Percentiles rank a stretch among this genome's conserved stretches.
phyloP scores from a whole-genome alignment of 2,113 vertebrate genomes.

The Antigone vipio region DNA sequence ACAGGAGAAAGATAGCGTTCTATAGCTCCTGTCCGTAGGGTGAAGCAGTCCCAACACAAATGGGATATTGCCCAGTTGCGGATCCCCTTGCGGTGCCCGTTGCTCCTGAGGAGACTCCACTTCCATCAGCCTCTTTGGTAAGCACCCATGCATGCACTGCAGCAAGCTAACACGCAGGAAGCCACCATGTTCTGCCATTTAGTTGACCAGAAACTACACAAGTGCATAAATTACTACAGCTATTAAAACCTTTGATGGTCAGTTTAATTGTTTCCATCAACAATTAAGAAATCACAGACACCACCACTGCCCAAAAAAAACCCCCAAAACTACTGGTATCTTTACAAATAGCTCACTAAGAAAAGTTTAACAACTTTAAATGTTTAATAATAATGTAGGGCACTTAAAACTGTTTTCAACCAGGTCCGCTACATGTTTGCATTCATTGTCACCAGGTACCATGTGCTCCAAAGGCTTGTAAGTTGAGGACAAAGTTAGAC shows the following conservation, averaged over 20 bases:
- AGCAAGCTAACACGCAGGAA: neutral
- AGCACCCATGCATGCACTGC: accelerated
- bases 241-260: neutral
- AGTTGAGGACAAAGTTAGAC: neutral
- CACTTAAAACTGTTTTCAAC: neutral
- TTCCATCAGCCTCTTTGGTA: neutral
- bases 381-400: neutral
- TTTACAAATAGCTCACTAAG: neutral
- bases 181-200: neutral
- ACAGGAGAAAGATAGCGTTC: neutral
- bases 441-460: neutral
- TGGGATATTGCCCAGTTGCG: accelerated
- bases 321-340: neutral
- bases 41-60: neutral
- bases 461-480: neutral
- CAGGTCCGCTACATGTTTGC: neutral
- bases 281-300: neutral
- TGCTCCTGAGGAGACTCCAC: neutral
- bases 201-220: neutral
- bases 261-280: neutral
- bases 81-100: accelerated
- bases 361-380: neutral
- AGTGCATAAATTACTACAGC: neutral
- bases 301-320: neutral
- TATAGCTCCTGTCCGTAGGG: neutral